Evolutionary conservation across 2,888 invertebrate genomes (phyloP).

Genomic region (Lepeophtheirus nordmannii): DNA sequence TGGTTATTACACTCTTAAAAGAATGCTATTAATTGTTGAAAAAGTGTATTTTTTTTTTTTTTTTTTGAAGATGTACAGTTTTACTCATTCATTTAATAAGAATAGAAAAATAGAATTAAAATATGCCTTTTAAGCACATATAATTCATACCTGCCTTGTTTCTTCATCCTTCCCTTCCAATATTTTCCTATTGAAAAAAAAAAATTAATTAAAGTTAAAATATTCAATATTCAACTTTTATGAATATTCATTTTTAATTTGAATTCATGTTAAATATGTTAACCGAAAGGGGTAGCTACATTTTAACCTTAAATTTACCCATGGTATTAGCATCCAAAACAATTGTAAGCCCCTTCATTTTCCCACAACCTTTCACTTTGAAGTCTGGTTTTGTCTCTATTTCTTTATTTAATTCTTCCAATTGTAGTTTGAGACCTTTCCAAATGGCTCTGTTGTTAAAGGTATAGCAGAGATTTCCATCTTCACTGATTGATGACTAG

Average conservation of each 20-base stretch:
- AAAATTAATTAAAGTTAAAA: no score
- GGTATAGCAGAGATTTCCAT: background rate
- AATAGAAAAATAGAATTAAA: no score
- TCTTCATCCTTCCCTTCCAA: background rate
- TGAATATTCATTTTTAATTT: no score
- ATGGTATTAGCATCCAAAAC: conserved; percentile 2
- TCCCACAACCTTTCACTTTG: background rate
- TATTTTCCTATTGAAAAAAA: background rate
- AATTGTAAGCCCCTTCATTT: background rate
- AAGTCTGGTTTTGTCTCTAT: background rate
- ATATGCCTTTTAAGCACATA: no score
- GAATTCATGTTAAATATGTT: no score
- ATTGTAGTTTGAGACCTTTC: background rate
- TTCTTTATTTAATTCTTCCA: background rate
- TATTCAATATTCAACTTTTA: no score
- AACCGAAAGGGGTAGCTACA: no score
- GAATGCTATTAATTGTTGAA: no score
- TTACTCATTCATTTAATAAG: no score
- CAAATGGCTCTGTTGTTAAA: conserved; percentile 1
- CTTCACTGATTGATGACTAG: background rate
- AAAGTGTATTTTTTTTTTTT: no score
- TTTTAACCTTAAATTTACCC: background rate
- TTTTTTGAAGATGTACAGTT: no score
- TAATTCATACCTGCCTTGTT: background rate
- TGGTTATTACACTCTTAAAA: no score